These are phyloP conservation scores for Sorex araneus DNA, from an alignment of 2,113 vertebrate genomes.

Conservation along the genomic window DNA sequence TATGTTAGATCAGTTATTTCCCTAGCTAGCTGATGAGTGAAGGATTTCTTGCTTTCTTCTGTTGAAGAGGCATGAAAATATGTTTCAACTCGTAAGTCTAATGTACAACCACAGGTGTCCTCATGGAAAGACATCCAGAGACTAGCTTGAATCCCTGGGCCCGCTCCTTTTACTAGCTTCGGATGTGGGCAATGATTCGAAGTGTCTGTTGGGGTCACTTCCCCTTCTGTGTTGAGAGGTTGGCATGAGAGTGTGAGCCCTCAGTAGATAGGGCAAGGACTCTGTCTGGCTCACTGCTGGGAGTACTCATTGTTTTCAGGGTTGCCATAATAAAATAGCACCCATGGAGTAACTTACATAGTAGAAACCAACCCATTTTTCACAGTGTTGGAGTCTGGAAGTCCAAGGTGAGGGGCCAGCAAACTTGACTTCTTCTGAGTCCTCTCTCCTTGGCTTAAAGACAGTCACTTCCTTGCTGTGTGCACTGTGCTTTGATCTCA, in stretches of 20 bases:
- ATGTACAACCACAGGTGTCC: neutral
- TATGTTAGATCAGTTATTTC: conserved; percentile 56
- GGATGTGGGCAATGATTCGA: neutral
- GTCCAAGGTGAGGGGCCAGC: neutral
- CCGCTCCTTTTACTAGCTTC: neutral
- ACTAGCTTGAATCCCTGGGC: neutral
- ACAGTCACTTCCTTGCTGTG: neutral
- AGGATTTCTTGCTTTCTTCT: conserved; percentile 49
- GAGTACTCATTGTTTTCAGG: neutral
- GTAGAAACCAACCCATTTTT: neutral
- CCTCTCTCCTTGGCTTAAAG: neutral
- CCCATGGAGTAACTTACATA: neutral
- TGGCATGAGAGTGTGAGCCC: neutral
- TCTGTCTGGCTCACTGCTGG: neutral
- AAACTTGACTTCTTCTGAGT: neutral
- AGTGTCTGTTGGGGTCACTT: neutral
- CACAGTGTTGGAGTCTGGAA: neutral
- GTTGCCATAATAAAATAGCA: neutral
- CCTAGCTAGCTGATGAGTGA: neutral
- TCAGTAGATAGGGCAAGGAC: neutral
- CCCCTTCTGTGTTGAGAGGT: neutral
- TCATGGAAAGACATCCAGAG: neutral
- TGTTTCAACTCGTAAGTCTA: conserved; percentile 5
- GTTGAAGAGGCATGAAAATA: neutral
- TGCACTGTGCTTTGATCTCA: neutral